A percentile compares a stretch with the other conserved stretches of the same genome.
Conservation (phyloP, 2,797 vertebrate species). For the Antrozous pallidus region DNA sequence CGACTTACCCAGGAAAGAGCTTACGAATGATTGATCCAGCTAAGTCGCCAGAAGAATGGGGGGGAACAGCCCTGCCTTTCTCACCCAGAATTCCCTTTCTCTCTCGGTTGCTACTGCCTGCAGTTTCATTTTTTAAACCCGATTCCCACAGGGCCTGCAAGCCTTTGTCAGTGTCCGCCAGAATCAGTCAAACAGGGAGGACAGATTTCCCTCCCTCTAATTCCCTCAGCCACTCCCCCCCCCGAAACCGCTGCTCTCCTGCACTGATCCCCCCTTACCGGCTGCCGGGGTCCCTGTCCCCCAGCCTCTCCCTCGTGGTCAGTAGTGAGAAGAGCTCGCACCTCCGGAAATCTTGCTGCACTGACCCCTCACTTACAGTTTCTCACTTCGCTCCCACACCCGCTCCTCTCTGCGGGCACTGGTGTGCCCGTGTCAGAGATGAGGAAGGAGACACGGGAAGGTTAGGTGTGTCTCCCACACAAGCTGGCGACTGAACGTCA, state of each 20-base stretch:
- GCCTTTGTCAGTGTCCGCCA: no score
- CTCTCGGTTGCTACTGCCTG: neutral
- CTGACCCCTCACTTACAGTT: neutral
- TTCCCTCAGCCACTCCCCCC: neutral
- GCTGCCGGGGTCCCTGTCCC: fast-evolving
- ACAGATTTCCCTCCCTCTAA: fast-evolving
- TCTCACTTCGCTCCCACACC: neutral
- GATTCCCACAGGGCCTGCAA: neutral
- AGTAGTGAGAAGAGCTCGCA: neutral
- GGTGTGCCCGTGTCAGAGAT: neutral
- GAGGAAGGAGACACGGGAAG: neutral
- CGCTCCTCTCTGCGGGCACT: neutral
- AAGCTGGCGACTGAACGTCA: neutral
- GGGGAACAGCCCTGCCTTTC: neutral
- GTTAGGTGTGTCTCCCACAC: neutral
- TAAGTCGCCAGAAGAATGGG: neutral
- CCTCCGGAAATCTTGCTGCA: fast-evolving
- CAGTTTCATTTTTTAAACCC: neutral
- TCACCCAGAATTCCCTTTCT: neutral
- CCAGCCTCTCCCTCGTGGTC: neutral
- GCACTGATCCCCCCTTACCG: no score
- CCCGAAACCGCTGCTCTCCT: fast-evolving
- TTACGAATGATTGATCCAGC: neutral
- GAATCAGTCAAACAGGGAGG: neutral
- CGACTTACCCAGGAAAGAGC: neutral